Evolutionary conservation across 2,113 vertebrate genomes (phyloP), one percentile per base, ranked within the genome.

Genomic region (Strigops habroptila): DNA sequence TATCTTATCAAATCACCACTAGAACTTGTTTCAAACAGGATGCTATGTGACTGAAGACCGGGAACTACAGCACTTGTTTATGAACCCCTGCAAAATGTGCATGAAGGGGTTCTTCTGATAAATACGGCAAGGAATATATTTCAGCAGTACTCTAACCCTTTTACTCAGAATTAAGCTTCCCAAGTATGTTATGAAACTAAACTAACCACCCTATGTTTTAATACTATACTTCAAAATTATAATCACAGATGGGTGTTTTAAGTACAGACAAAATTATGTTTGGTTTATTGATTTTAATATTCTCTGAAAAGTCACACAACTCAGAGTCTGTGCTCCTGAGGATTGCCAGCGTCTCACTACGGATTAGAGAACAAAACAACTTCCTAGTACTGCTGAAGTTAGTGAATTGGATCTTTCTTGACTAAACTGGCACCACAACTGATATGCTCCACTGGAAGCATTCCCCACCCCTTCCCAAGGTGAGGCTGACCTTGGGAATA

Each of bases 291-390:
- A 97, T 93, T 96, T 97, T 87, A 88, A 77, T 78, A 55, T 63
- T 94, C 75, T 90, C 92, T 93, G 91, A 93, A 68, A 97, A 96
- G 86, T 35, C 77, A 90, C 94, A 55, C 71, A 97, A 94, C 93
- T 91, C 57, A 95, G 23, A 88, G 83, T 53, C 60, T 78, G 69
- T 64, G 90, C 49, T 71, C 73, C 76, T 95, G 70, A 96, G 48
- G 35, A 65, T 80, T 88, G 91, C n/a, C 57, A 91, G 51, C 82
- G 95, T 95, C 93, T 93, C 71, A 46, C 23, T 68, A 52, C 2
- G 14, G 52, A n/a, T 49, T 14, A 91, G 53, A 70, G 87, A 94
- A 90, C 33, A 64, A 80, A 8, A 74, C 80, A 92, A 67, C 81
- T 89, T 86, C 23, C 82, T 7, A 8, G 43, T 1, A 1, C 43